A percentile compares a stretch with the other conserved stretches of the same genome.
Conservation (phyloP, 2,888 invertebrate species). For the Pachymerium ferrugineum region DNA sequence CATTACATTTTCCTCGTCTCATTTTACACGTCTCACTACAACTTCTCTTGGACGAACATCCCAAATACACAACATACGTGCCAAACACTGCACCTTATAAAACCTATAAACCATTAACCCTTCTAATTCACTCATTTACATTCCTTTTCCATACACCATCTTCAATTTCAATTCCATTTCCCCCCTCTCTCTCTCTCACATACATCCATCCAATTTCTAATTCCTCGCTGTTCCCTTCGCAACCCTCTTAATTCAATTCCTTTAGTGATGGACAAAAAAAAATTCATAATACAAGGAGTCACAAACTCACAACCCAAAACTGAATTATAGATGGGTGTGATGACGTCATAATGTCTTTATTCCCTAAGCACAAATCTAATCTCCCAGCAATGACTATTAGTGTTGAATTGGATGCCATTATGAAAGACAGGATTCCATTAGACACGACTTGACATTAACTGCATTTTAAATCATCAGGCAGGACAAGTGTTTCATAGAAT, state of each 20-base stretch:
- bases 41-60: no score
- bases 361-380: constrained; percentile 15
- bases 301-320: not conserved
- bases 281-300: not conserved
- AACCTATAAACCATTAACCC: no score
- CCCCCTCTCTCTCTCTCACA: no score
- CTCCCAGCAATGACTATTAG: constrained; percentile 10
- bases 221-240: not conserved
- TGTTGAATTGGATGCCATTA: constrained; percentile 19
- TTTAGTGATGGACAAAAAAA: not conserved
- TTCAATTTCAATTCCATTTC: no score
- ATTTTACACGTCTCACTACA: no score
- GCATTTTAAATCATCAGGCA: constrained; percentile 11
- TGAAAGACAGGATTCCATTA: constrained; percentile 18
- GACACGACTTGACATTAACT: constrained; percentile 15
- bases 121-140: not conserved
- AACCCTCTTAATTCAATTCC: not conserved
- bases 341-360: constrained; percentile 19
- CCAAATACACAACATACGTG: no score
- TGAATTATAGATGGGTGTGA: constrained; percentile 3
- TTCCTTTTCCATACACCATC: not conserved
- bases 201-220: no score
- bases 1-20: not conserved
- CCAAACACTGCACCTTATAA: no score
- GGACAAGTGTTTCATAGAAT: not conserved